Evolutionary conservation across 2,888 invertebrate genomes (phyloP).

Genomic region (Ommatoiulus sabulosus): DNA sequence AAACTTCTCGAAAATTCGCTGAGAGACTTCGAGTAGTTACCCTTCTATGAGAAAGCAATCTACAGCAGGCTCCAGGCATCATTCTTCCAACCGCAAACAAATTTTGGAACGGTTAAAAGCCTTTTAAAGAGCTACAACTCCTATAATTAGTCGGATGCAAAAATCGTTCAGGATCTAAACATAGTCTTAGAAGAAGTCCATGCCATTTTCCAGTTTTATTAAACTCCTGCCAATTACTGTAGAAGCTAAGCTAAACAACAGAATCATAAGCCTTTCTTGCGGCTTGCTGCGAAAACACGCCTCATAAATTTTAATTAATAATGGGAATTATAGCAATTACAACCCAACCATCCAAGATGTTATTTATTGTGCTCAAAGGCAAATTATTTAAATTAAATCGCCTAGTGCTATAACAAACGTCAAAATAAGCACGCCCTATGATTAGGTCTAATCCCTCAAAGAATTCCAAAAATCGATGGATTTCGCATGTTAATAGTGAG

Average conservation of each 20-base stretch:
- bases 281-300: constrained; percentile 14
- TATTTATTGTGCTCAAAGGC: not conserved
- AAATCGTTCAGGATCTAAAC: not conserved
- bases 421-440: constrained; percentile 1
- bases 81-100: constrained; percentile 4
- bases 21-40: not conserved
- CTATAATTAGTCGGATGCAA: not conserved
- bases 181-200: not conserved
- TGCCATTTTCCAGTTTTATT: not conserved
- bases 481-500: no score
- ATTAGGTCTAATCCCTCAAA: not conserved
- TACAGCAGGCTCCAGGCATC: not conserved
- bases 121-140: not conserved
- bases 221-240: not conserved
- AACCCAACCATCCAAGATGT: constrained; percentile 12
- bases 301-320: constrained; percentile 22
- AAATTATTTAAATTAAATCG: constrained; percentile 10
- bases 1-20: not conserved
- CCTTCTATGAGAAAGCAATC: not conserved
- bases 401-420: not conserved
- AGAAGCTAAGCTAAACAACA: not conserved
- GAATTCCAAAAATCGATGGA: not conserved
- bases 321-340: constrained; percentile 7
- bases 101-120: not conserved
- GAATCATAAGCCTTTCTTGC: not conserved